These are phyloP conservation scores for Apostichopus parvimensis DNA, from an alignment of 35 echinoderm and acorn worm species.

Conservation along the genomic window DNA sequence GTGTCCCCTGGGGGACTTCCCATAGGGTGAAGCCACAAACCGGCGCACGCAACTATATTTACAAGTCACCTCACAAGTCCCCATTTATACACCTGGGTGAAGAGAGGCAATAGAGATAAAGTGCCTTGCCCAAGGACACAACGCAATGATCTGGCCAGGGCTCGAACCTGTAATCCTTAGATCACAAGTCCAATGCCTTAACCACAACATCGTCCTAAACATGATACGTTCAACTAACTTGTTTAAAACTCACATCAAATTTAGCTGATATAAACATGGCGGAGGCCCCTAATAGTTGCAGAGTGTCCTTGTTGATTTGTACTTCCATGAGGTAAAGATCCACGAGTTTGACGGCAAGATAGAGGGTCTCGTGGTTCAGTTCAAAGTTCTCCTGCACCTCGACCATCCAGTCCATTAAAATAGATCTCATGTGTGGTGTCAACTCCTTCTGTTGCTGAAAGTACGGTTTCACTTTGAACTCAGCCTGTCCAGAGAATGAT, in stretches of 20 bases:
- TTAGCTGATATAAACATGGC: conserved; percentile 94
- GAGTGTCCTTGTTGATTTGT: conserved; percentile 59
- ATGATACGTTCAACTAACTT: no score
- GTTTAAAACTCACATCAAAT: conserved; percentile 86
- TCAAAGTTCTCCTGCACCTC: conserved; percentile 99
- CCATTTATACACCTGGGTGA: no score
- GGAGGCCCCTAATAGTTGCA: conserved; percentile 91
- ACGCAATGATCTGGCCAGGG: no score
- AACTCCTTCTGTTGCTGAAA: conserved; percentile 84
- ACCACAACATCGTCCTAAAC: no score
- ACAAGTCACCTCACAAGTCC: no score
- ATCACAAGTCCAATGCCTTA: no score
- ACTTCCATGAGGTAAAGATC: conserved; percentile 79
- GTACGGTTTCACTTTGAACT: conserved; percentile 65
- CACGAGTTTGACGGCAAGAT: conserved; percentile 87
- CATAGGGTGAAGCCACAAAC: no score
- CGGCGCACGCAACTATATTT: no score
- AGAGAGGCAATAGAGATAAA: no score
- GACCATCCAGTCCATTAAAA: conserved; percentile 97
- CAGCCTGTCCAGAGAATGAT: conserved; percentile 16
- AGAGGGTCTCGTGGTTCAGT: conserved; percentile 95
- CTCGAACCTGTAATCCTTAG: no score
- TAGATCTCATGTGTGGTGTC: conserved; percentile 82
- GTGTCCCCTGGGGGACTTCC: no score
- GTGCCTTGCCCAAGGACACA: no score